phyloP scores from a whole-genome alignment of 2,797 vertebrate species.

The Gymnoscopelus braueri region DNA sequence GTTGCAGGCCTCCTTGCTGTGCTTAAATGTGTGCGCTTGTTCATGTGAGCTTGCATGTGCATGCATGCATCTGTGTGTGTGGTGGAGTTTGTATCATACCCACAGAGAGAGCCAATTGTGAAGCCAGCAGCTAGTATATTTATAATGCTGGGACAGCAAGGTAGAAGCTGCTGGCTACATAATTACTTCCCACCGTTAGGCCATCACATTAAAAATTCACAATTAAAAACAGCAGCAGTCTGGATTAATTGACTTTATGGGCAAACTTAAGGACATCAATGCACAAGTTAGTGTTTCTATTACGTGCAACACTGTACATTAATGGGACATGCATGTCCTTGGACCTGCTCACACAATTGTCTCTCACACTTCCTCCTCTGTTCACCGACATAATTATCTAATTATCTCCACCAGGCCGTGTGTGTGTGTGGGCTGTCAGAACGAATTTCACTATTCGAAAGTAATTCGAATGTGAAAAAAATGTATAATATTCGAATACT shows the following conservation, averaged over 20 bases:
- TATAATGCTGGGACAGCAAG: conserved; percentile 65
- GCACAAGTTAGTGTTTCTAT: conserved; percentile 2
- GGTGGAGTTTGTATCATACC: background rate
- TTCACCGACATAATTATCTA: conserved; percentile 39
- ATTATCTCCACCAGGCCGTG: too few species aligned
- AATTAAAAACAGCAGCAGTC: conserved; percentile 54
- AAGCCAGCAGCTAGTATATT: conserved; percentile 52
- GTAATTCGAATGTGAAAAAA: too few species aligned
- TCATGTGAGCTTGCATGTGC: background rate
- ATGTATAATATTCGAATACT: too few species aligned
- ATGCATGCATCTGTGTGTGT: background rate
- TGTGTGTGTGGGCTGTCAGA: too few species aligned
- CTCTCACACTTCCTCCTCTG: background rate
- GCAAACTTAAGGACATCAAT: conserved; percentile 40
- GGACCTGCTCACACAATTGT: conserved; percentile 8
- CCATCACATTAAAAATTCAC: conserved; percentile 53
- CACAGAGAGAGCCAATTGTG: conserved; percentile 50
- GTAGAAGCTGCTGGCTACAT: conserved; percentile 48
- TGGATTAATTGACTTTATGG: conserved; percentile 47
- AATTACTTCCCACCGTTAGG: conserved; percentile 54
- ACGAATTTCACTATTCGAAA: too few species aligned
- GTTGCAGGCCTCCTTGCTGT: conserved; percentile 49
- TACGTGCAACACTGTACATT: background rate
- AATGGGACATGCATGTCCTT: background rate
- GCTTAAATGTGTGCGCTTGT: background rate